A percentile compares a stretch with the other conserved stretches of the same genome.
phyloP scores from a whole-genome alignment of 2,888 invertebrate genomes.

The Lycophotia porphyrea region DNA sequence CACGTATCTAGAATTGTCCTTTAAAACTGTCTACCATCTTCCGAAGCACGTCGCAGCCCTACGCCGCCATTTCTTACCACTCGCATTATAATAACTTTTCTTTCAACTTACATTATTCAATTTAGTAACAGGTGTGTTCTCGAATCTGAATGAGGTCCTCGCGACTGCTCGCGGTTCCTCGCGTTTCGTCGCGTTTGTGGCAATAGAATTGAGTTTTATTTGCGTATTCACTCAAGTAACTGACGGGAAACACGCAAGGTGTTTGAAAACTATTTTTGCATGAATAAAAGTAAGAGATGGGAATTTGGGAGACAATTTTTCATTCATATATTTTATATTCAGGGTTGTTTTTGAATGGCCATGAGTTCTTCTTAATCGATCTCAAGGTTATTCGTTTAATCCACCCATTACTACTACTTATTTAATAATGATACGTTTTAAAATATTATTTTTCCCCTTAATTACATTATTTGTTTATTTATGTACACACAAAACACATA shows the following conservation, averaged over 20 bases:
- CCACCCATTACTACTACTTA: not conserved
- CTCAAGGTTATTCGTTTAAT: not conserved
- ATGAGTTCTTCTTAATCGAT: not conserved
- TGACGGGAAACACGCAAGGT: conserved; percentile 38
- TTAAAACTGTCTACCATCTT: not conserved
- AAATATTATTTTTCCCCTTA: not conserved
- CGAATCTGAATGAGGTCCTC: conserved; percentile 83
- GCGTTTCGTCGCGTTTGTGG: conserved; percentile 66
- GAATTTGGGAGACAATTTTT: not conserved
- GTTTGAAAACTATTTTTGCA: conserved; percentile 39
- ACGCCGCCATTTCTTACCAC: conserved; percentile 63
- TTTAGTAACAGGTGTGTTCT: conserved; percentile 84
- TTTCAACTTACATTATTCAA: conserved; percentile 87
- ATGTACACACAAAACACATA: no score
- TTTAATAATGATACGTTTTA: no score
- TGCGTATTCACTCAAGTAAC: conserved; percentile 59
- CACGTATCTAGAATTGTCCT: not conserved
- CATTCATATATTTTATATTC: not conserved
- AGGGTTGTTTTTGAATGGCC: not conserved
- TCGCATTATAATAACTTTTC: conserved; percentile 87
- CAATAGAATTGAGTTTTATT: conserved; percentile 55
- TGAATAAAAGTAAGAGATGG: conserved; percentile 8
- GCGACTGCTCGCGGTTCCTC: conserved; percentile 53
- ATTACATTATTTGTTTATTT: not conserved
- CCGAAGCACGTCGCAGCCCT: conserved; percentile 55